Evolutionary conservation across 2,888 invertebrate genomes (phyloP), one percentile per base, ranked within the genome.

Genomic region (Cryptocephalus moraei): DNA sequence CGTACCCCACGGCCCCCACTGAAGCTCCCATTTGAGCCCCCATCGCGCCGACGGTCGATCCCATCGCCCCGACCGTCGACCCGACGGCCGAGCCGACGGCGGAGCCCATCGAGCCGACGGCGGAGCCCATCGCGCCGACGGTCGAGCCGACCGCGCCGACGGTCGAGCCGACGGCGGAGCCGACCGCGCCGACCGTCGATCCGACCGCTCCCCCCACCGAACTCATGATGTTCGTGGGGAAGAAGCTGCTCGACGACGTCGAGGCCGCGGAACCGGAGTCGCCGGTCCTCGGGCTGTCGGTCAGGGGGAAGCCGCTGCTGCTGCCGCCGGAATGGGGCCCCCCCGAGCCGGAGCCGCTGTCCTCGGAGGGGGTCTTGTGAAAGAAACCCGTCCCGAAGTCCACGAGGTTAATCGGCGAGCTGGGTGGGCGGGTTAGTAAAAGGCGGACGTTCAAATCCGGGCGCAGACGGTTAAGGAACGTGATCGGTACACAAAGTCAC

Each of bases 371-470:
- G 78, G 90, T 90, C 79, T 85, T 88, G 73, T 83, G 78, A 80
- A 93, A 91, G 73, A 92, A 80, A 74, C 92, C 92, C 67, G 91
- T 88, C 73, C 93, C 91, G 76, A 94, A 89, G 81, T 93, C 93
- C 74, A 92, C 92, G 80, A 94, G 81, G 80, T 90, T 90, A 77
- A 91, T 90, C 68, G 91, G 91, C 68, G 91, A 91, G 76, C 90
- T 90, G 49, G 44, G 49, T 44, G 48, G 6, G 36, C 6, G n/a
- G n/a, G 36, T 36, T 36, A 36, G 36, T 36, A 36, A 12, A n/a
- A 36, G n/a, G 36, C 36, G 6, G 12, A 36, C 6, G 3, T 22
- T 22, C 6, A 22, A 22, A 22, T 6, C 6, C 22, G 22, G 22
- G 3, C 22, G 22, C 22, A 22, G 22, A 22, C 22, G 22, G 22